These are phyloP conservation scores for Eupithecia abbreviata DNA, from an alignment of 2,888 invertebrate species.

Conservation along the genomic window DNA sequence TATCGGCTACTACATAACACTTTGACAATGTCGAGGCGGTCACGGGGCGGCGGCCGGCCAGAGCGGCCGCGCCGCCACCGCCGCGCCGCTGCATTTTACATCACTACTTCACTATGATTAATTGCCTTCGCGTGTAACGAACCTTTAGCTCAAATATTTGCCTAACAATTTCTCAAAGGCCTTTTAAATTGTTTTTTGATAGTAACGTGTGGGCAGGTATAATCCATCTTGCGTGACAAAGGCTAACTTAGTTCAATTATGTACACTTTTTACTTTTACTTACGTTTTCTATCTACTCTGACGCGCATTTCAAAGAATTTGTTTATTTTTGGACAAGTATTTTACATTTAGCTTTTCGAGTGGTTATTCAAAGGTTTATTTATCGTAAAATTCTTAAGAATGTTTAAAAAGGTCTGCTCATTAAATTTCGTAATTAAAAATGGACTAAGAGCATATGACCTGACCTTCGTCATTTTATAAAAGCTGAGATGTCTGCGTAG, in stretches of 20 bases:
- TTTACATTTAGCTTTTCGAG: neutral
- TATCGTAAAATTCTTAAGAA: too few relatives aligned
- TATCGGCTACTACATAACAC: neutral
- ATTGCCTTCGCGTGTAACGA: constrained; percentile 54
- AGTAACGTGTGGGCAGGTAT: constrained; percentile 12
- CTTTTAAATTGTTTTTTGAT: constrained; percentile 22
- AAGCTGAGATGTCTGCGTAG: too few relatives aligned
- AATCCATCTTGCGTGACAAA: constrained; percentile 10
- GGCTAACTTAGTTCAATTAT: neutral
- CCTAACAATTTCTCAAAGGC: constrained; percentile 49
- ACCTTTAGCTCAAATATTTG: constrained; percentile 53
- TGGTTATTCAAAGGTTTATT: too few relatives aligned
- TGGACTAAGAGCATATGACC: too few relatives aligned
- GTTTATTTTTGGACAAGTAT: neutral
- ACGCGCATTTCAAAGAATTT: neutral
- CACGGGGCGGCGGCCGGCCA: constrained; percentile 36
- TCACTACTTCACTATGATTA: constrained; percentile 53
- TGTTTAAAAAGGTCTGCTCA: neutral
- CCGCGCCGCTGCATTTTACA: constrained; percentile 44
- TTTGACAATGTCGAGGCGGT: constrained; percentile 30
- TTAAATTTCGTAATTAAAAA: neutral
- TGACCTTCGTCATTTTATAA: too few relatives aligned
- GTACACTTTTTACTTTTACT: neutral
- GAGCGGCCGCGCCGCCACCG: constrained; percentile 18
- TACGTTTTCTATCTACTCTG: neutral